Evolutionary conservation across 2,113 vertebrate species (phyloP).

Genomic region (Procavia capensis): DNA sequence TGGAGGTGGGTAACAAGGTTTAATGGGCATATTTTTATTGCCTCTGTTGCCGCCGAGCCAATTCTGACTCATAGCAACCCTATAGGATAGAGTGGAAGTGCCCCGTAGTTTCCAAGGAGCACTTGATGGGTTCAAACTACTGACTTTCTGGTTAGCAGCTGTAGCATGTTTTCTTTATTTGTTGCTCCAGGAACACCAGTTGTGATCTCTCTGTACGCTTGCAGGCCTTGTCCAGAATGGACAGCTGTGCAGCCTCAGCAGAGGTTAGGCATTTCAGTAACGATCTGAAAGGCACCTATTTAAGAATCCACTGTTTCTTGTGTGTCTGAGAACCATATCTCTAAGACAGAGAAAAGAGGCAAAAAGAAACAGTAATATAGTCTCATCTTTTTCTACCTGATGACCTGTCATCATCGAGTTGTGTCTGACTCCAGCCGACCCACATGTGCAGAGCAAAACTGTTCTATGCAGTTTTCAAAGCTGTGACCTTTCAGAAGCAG

Average conservation of each 20-base stretch:
- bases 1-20: background rate
- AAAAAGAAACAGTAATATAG: background rate
- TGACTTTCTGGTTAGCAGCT: no score
- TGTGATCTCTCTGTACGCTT: background rate
- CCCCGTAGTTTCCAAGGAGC: no score
- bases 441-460: no score
- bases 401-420: no score
- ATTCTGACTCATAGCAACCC: no score
- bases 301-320: background rate
- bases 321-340: background rate
- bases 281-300: background rate
- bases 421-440: no score
- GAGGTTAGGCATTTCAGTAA: background rate
- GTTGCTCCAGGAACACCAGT: fast-evolving
- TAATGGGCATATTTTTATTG: background rate
- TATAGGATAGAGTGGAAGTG: no score
- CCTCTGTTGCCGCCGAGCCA: no score
- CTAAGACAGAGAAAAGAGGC: background rate
- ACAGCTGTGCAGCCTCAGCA: background rate
- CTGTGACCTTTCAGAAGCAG: no score
- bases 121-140: no score
- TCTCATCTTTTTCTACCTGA: background rate
- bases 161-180: no score
- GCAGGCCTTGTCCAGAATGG: background rate
- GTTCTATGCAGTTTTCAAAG: no score